Evolutionary conservation across 2,113 vertebrate genomes (phyloP).

Genomic region (Callipepla squamata): DNA sequence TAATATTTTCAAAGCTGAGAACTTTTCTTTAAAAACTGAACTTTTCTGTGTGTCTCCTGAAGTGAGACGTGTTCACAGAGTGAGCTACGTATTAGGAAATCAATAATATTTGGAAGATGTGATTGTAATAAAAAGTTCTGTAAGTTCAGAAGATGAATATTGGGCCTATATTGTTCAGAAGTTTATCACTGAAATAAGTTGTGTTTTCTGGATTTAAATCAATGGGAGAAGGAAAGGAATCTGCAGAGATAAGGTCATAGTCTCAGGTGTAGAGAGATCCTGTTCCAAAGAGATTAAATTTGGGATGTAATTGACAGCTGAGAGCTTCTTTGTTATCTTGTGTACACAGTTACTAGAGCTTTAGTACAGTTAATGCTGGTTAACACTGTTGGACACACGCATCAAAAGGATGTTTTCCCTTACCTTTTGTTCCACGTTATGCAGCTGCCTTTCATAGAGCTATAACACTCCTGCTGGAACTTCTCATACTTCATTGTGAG

Average conservation of each 20-base stretch:
- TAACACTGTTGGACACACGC: background rate
- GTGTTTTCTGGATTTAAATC: slow-evolving; percentile 13
- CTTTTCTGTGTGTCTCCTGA: background rate
- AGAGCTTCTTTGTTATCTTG: background rate
- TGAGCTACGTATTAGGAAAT: background rate
- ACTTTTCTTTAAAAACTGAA: background rate
- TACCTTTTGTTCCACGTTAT: fast-evolving
- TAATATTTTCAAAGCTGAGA: background rate
- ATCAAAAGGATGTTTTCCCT: background rate
- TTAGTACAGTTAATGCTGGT: background rate
- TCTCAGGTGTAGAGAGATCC: background rate
- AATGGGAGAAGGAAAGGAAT: background rate
- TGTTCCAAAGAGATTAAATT: background rate
- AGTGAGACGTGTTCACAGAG: background rate
- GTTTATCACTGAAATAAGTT: background rate
- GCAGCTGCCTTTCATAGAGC: background rate
- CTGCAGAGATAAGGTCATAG: background rate
- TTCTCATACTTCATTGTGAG: background rate
- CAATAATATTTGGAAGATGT: background rate
- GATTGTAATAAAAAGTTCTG: background rate
- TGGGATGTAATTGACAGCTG: background rate
- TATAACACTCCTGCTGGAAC: background rate
- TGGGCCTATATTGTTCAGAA: fast-evolving
- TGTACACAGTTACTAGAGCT: background rate
- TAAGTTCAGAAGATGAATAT: background rate